Base-by-base conservation (phyloP, 2,888 invertebrate species). In the Idaea dimidiata region DNA sequence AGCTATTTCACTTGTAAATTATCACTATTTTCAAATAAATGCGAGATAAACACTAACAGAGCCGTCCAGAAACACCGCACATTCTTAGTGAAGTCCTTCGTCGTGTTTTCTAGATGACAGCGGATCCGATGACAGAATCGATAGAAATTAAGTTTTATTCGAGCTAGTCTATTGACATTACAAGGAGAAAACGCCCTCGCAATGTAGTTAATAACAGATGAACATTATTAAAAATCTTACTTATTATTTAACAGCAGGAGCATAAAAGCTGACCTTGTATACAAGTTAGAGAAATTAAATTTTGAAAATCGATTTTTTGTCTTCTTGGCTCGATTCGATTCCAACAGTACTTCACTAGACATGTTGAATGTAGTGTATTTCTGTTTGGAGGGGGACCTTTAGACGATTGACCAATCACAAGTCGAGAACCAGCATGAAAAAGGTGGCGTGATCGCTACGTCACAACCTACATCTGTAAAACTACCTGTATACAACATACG, bases 361-460 rank as follows among this genome's bases (percentile, higher is more conserved):
- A 71, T 84, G 83, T 86, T 88, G 86, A 85, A 84, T 84, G 84
- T 84, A 80, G 80, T 79, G 75, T 81, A 83, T 80, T 84, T 83
- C 82, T 77, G 77, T 79, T 75, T 70, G 73, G 82, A 84, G 80
- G 78, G 83, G 83, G 79, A 75, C 65, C 66, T 55, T 62, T 60
- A 54, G 17, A 53, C 54, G 66, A 71, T 80, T 71, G 62, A 73
- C 91, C 91, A 91, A 91, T 91, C 78, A 81, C 76, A 82, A 66
- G 55, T 58, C 79, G 71, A 78, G 66, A 82, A 81, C 71, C 71
- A 76, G 77, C 77, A 82, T 82, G 79, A 82, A 86, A 71, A 87
- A 89, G 85, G 91, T 91, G 91, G 91, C 91, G 91, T 91, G 91
- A 91, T 91, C 88, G 59, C 88, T 83, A 89, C 90, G 89, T 89